Evolutionary conservation across 2,113 vertebrate genomes (phyloP), one percentile per base, ranked within the genome.

Genomic region (Oncorhynchus gorbuscha): DNA sequence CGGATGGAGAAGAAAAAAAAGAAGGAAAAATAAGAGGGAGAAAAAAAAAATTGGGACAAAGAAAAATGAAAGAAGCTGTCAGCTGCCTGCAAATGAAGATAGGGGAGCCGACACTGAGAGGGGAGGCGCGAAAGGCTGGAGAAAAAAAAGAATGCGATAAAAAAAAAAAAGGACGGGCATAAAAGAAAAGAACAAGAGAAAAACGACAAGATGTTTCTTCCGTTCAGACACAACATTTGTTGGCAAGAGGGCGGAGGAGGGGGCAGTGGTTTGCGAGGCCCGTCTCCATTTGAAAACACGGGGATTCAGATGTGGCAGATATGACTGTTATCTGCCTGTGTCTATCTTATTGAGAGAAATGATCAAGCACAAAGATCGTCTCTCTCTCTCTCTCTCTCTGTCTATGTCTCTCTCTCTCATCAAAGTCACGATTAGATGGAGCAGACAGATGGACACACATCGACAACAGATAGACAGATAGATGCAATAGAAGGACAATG

Each of bases 31-130:
- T 79, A 73, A 81, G 66, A 76, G 67, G 18, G 45, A 51, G 61
- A 79, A 89, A 84, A 76, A 30, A 90, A 94, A 93, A 92, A 94
- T 89, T 92, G 93, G 85, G 85, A 91, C 93, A 94, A 95, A 95
- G 94, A 93, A 94, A 96, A 95, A 94, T 95, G 93, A 97, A 97
- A 97, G 95, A 96, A 96, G 96, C 94, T 97, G 95, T 97, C 96
- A 96, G 95, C 93, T 95, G 95, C 94, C 95, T 94, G 94, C 93
- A 96, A 95, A 96, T 92, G 90, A 94, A 95, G 92, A 95, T 89
- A 87, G 90, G 89, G 94, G 93, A 94, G 93, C 84, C 62, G 83
- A 91, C 87, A 92, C 80, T 76, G 85, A 88, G 88, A 79, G 81
- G 84, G 87, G 87, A 87, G 89, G 82, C 76, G 81, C 86, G 75